These are phyloP conservation scores for Iphiclides podalirius DNA, from an alignment of 2,888 invertebrate species.

Conservation along the genomic window DNA sequence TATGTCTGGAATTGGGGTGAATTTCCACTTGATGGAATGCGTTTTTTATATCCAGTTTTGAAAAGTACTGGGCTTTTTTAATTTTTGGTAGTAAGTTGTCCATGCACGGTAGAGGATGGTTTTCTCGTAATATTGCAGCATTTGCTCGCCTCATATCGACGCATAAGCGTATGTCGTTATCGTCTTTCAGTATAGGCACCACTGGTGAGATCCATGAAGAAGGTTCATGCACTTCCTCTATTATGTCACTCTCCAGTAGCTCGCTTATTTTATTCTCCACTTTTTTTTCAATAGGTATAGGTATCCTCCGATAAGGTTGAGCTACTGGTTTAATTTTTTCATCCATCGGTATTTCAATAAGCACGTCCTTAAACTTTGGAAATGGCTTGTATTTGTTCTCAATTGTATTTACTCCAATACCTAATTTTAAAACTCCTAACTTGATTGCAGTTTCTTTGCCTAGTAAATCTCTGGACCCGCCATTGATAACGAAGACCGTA, in stretches of 20 bases:
- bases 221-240: conserved; percentile 29
- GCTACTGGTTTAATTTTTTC: conserved; percentile 18
- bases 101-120: conserved; percentile 36
- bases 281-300: conserved; percentile 27
- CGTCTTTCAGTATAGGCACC: conserved; percentile 32
- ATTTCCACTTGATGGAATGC: conserved; percentile 51
- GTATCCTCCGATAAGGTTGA: too few species aligned
- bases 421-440: too few species aligned
- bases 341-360: conserved; percentile 9
- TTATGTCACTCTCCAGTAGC: conserved; percentile 29
- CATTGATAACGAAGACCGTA: too few species aligned
- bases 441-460: too few species aligned
- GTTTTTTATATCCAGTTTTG: conserved; percentile 19
- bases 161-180: conserved; percentile 32
- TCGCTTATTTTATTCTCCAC: too few species aligned
- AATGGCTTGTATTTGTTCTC: too few species aligned
- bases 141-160: conserved; percentile 40
- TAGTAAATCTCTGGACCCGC: too few species aligned
- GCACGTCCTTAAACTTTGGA: too few species aligned
- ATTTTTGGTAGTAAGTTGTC: conserved; percentile 28
- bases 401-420: too few species aligned
- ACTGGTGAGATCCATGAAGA: conserved; percentile 33
- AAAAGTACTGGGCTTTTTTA: conserved; percentile 25
- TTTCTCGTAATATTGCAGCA: conserved; percentile 33
- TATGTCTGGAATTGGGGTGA: conserved; percentile 36